A percentile compares a stretch with the other conserved stretches of the same genome.
phyloP scores from a whole-genome alignment of 2,113 vertebrate genomes.

The Blennius ocellaris region DNA sequence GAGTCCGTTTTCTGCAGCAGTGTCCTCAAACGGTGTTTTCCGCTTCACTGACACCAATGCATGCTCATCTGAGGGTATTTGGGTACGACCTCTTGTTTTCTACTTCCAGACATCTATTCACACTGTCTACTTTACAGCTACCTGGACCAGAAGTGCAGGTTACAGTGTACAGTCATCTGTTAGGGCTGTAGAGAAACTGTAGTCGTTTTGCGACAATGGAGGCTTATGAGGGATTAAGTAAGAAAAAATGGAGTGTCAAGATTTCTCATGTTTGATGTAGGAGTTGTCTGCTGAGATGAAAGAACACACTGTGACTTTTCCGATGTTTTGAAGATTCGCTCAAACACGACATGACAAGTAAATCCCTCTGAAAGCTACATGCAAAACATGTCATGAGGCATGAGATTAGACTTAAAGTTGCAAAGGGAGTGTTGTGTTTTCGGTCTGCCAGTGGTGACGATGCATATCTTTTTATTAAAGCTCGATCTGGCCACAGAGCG shows the following conservation, averaged over 20 bases:
- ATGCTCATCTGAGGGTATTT: too few species aligned
- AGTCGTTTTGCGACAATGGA: slow-evolving; percentile 7
- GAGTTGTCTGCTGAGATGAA: slow-evolving; percentile 1
- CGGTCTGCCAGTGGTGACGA: slow-evolving; percentile 20
- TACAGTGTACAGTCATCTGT: slow-evolving; percentile 30
- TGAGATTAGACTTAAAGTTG: slow-evolving; percentile 24
- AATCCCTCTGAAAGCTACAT: slow-evolving; percentile 28
- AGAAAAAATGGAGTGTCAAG: not conserved
- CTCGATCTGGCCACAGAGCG: slow-evolving; percentile 28
- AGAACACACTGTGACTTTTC: slow-evolving; percentile 3
- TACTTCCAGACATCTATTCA: slow-evolving; percentile 51
- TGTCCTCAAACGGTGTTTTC: too few species aligned
- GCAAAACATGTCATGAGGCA: slow-evolving; percentile 25
- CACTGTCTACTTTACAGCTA: slow-evolving; percentile 32
- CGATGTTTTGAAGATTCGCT: slow-evolving; percentile 24
- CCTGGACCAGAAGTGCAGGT: slow-evolving; percentile 68
- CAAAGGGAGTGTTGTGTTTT: slow-evolving; percentile 23
- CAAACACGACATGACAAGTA: slow-evolving; percentile 38
- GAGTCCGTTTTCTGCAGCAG: too few species aligned
- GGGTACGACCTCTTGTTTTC: slow-evolving; percentile 44
- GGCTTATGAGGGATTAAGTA: not conserved
- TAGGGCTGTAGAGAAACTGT: slow-evolving; percentile 2
- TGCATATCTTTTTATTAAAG: slow-evolving; percentile 54
- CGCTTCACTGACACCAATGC: too few species aligned
- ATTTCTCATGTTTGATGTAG: slow-evolving; percentile 24